phyloP scores from a whole-genome alignment of 1,140 invertebrate genomes.

The Bombyx mandarina region DNA sequence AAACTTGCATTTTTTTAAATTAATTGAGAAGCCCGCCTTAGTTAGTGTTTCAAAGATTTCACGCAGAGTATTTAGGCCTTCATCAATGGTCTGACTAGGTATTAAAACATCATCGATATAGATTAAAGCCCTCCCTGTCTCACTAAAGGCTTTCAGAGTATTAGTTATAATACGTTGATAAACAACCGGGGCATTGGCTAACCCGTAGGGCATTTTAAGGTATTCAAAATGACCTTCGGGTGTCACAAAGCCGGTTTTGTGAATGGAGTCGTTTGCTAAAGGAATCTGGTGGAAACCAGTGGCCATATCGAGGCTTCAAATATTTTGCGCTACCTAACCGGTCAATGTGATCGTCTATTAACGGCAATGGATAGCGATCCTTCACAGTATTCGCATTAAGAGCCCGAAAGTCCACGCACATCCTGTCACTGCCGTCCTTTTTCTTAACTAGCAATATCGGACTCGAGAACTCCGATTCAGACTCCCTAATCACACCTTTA shows the following conservation, averaged over 20 bases:
- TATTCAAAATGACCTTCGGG: constrained; percentile 56
- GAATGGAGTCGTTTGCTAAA: constrained; percentile 34
- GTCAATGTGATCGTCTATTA: neutral
- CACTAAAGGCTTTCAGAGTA: too few species aligned
- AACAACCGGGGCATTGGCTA: too few species aligned
- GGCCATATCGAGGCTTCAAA: constrained; percentile 56
- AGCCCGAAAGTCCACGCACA: constrained; percentile 1
- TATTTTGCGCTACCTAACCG: neutral
- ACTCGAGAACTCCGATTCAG: constrained; percentile 1
- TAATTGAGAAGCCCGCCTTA: constrained; percentile 24
- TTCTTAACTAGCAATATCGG: constrained; percentile 6
- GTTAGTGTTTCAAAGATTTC: constrained; percentile 21
- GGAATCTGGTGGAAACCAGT: constrained; percentile 48
- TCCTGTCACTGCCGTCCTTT: constrained; percentile 1
- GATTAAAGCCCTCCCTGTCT: too few species aligned
- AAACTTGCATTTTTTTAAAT: constrained; percentile 32
- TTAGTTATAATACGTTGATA: too few species aligned
- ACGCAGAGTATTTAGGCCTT: constrained; percentile 8
- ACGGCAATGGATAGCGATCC: constrained; percentile 1
- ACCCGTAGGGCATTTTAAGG: constrained; percentile 56
- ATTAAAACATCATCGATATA: too few species aligned
- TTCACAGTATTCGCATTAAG: neutral
- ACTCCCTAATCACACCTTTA: constrained; percentile 1
- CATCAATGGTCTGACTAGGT: constrained; percentile 30
- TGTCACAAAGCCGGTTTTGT: constrained; percentile 44